These are phyloP conservation scores for Sesia apiformis DNA, from an alignment of 2,888 invertebrate species.

Conservation along the genomic window DNA sequence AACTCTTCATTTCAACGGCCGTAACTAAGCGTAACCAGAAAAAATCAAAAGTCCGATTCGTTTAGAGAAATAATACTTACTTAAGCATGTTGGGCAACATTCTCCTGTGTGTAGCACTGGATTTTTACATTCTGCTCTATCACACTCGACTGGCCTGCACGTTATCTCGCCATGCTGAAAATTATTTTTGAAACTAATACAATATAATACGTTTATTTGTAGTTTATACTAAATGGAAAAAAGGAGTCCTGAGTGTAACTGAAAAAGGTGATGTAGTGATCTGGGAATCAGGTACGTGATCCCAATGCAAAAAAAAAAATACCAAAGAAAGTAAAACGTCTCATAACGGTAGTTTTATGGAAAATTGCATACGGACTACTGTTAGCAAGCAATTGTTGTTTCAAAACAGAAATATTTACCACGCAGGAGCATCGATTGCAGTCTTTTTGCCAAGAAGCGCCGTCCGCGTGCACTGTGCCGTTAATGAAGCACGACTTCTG, in stretches of 20 bases:
- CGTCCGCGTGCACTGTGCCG: conserved; percentile 86
- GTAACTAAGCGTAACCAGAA: no score
- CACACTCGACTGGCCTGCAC: conserved; percentile 89
- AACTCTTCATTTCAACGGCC: no score
- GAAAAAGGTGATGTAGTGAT: no score
- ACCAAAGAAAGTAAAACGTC: no score
- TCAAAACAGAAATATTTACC: conserved; percentile 53
- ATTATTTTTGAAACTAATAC: no score
- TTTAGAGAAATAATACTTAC: conserved; percentile 72
- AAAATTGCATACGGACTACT: background rate
- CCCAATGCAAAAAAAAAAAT: no score
- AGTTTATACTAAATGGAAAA: no score
- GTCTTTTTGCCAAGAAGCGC: conserved; percentile 87
- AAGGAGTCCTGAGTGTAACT: no score
- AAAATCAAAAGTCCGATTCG: no score
- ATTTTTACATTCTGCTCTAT: conserved; percentile 84
- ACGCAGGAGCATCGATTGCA: conserved; percentile 93
- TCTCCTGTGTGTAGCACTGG: conserved; percentile 85
- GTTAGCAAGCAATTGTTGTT: background rate
- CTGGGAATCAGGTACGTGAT: no score
- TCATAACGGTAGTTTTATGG: background rate
- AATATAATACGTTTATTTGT: no score
- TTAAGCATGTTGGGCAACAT: conserved; percentile 90
- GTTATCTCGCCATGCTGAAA: conserved; percentile 86
- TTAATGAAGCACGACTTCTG: conserved; percentile 90